Evolutionary conservation across 2,888 invertebrate species (phyloP).

Genomic region (Tetragonula carbonaria): DNA sequence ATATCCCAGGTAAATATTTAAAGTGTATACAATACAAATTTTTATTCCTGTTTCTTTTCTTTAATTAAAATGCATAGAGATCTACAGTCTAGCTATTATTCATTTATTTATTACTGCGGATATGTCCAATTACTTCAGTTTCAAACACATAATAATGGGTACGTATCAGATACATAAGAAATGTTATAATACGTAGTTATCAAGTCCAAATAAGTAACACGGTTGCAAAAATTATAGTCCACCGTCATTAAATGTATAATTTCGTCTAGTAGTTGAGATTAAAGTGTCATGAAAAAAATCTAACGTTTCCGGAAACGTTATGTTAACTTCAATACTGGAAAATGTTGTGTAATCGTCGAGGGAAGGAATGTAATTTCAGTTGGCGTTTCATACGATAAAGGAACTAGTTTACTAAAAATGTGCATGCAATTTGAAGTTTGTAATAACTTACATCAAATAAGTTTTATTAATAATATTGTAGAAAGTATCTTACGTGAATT

Average conservation of each 20-base stretch:
- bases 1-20: too few relatives aligned
- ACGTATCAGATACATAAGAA: background rate
- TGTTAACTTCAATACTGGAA: background rate
- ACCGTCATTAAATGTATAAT: too few relatives aligned
- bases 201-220: too few relatives aligned
- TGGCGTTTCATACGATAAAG: background rate
- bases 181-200: too few relatives aligned
- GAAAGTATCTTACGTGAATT: background rate
- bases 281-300: background rate
- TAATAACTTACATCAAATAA: background rate
- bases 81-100: background rate
- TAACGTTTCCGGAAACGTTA: background rate
- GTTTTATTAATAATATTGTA: background rate
- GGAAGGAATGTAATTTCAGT: background rate
- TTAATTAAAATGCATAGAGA: too few relatives aligned
- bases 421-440: background rate
- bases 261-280: background rate
- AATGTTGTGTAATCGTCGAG: background rate
- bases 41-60: too few relatives aligned
- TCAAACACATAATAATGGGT: too few relatives aligned
- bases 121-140: background rate
- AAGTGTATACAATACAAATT: too few relatives aligned
- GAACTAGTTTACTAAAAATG: background rate
- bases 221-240: too few relatives aligned
- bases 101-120: background rate